These are phyloP conservation scores for Calliphora vicina DNA, from an alignment of 1,140 invertebrate genomes.

Conservation along the genomic window DNA sequence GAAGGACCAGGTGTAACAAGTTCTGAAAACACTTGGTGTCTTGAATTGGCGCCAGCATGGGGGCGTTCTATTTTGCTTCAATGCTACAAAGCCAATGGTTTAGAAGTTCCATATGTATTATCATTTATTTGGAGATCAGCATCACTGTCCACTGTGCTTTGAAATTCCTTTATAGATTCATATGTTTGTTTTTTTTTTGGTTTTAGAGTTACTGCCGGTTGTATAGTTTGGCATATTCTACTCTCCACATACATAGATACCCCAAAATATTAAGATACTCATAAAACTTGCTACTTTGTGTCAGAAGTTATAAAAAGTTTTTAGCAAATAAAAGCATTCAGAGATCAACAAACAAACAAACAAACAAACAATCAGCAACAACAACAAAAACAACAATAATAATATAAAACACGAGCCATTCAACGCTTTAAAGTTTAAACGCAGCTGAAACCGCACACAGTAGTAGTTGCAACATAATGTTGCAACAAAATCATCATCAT, in stretches of 20 bases:
- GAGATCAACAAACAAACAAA: not conserved
- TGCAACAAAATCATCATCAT: not conserved
- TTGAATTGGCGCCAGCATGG: too few species aligned
- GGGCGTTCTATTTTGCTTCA: too few species aligned
- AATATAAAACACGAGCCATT: constrained; percentile 14
- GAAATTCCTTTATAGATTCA: not conserved
- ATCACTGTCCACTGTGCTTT: not conserved
- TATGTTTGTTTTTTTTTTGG: not conserved
- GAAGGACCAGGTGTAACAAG: too few species aligned
- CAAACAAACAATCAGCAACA: not conserved
- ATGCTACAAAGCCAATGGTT: too few species aligned
- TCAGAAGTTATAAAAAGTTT: not conserved
- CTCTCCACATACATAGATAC: not conserved
- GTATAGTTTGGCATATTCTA: not conserved
- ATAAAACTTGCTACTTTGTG: constrained; percentile 30
- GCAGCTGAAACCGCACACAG: not conserved
- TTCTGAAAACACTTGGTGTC: too few species aligned
- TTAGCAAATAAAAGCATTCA: constrained; percentile 19
- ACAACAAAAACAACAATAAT: not conserved
- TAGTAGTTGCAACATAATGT: constrained; percentile 21
- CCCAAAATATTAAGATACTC: constrained; percentile 31
- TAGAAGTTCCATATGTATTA: too few species aligned
- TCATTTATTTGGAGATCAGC: too few species aligned
- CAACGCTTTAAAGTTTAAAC: not conserved
- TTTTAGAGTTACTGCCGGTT: not conserved